These are phyloP conservation scores for Nematopogon swammerdamellus DNA, from an alignment of 2,888 invertebrate genomes.

Conservation along the genomic window DNA sequence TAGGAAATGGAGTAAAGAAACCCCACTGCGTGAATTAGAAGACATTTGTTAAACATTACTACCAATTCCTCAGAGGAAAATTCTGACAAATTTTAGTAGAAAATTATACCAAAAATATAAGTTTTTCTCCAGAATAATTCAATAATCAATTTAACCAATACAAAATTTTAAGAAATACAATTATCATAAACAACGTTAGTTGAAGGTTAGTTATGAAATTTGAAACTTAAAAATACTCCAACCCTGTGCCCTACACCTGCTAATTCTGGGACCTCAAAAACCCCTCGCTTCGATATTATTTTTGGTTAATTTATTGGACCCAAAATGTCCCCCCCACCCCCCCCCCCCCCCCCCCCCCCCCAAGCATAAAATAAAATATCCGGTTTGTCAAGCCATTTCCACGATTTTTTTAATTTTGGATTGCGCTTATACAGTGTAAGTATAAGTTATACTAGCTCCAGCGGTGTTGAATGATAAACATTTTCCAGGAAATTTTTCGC, in stretches of 20 bases:
- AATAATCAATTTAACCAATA: not conserved
- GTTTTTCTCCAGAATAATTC: not conserved
- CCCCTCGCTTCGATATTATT: not conserved
- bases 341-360: too few relatives aligned
- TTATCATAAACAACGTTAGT: not conserved
- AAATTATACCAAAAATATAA: not conserved
- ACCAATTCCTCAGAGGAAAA: too few relatives aligned
- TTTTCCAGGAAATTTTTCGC: not conserved
- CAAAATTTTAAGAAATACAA: not conserved
- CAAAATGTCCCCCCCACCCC: too few relatives aligned
- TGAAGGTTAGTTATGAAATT: not conserved
- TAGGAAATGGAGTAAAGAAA: not conserved
- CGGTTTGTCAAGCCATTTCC: not conserved
- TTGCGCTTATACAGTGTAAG: not conserved
- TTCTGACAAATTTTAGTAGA: not conserved
- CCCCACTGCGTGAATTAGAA: not conserved
- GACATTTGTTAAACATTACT: not conserved
- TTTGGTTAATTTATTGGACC: not conserved
- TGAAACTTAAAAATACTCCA: not conserved
- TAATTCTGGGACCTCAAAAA: too few relatives aligned
- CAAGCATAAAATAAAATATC: not conserved
- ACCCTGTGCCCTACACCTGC: not conserved
- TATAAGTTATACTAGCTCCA: not conserved
- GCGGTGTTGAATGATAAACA: not conserved
- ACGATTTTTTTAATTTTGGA: not conserved